These are phyloP conservation scores for Drosophila pectinifera DNA, from an alignment of 1,140 invertebrate genomes.

Conservation along the genomic window DNA sequence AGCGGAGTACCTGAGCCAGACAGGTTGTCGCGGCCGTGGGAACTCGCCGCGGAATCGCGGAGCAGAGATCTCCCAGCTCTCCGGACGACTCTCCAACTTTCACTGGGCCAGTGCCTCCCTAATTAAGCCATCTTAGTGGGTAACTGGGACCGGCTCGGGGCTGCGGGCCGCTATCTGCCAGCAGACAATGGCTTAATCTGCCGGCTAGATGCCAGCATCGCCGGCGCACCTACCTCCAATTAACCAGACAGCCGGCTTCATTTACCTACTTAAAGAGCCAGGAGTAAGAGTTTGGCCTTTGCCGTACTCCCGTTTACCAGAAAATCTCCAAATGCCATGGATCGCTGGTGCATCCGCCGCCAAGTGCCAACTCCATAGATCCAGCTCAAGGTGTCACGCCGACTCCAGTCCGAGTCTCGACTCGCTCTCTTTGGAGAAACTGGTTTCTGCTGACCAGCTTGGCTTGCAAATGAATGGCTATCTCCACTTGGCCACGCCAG, in stretches of 20 bases:
- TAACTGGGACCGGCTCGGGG: conserved; percentile 31
- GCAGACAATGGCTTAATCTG: conserved; percentile 73
- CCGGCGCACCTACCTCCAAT: conserved; percentile 68
- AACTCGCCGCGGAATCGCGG: conserved; percentile 36
- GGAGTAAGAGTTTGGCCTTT: conserved; percentile 68
- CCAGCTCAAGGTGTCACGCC: conserved; percentile 32
- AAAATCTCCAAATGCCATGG: conserved; percentile 34
- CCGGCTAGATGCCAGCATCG: conserved; percentile 56
- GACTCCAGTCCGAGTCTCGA: conserved; percentile 8
- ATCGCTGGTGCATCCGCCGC: conserved; percentile 21
- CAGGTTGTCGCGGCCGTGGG: conserved; percentile 74
- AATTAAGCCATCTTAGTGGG: conserved; percentile 74
- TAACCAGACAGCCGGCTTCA: conserved; percentile 62
- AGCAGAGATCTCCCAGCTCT: conserved; percentile 17
- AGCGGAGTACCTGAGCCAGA: conserved; percentile 21
- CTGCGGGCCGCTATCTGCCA: conserved; percentile 46
- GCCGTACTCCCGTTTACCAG: conserved; percentile 35
- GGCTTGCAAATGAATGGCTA: conserved; percentile 29
- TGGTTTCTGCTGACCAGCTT: conserved; percentile 35
- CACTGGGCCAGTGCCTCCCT: conserved; percentile 51
- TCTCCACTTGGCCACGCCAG: conserved; percentile 46
- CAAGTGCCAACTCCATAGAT: conserved; percentile 50
- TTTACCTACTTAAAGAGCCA: conserved; percentile 66
- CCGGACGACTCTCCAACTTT: conserved; percentile 6
- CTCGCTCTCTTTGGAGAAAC: conserved; percentile 41